phyloP scores from a whole-genome alignment of 2,888 invertebrate species.

The Acleris holmiana region DNA sequence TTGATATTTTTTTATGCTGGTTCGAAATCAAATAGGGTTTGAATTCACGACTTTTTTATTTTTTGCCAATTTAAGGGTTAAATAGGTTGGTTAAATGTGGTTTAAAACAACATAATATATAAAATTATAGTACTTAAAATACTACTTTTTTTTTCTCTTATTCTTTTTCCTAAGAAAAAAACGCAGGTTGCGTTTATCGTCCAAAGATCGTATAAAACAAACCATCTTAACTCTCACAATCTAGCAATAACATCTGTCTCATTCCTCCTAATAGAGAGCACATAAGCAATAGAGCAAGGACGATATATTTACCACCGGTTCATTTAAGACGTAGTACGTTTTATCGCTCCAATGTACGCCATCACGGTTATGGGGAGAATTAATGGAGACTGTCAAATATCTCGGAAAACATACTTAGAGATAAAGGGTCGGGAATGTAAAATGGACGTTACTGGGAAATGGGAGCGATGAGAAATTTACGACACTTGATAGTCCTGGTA shows the following conservation, averaged over 20 bases:
- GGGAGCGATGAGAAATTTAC: constrained; percentile 7
- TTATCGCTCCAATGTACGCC: constrained; percentile 34
- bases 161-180: too few species aligned
- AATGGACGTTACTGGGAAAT: constrained; percentile 30
- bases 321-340: constrained; percentile 14
- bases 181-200: too few species aligned
- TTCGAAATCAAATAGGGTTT: too few species aligned
- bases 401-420: constrained; percentile 35
- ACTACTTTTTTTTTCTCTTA: too few species aligned
- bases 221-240: background rate
- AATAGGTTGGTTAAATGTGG: too few species aligned
- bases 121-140: too few species aligned
- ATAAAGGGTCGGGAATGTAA: constrained; percentile 33
- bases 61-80: too few species aligned
- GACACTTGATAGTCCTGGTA: background rate
- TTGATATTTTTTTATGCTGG: too few species aligned
- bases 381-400: constrained; percentile 37
- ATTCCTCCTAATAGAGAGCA: constrained; percentile 9
- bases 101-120: too few species aligned
- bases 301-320: constrained; percentile 20
- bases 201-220: background rate
- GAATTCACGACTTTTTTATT: too few species aligned
- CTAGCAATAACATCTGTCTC: constrained; percentile 10
- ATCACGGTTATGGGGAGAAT: constrained; percentile 29
- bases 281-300: constrained; percentile 12